Evolutionary conservation across 1,140 invertebrate genomes (phyloP), one percentile per base, ranked within the genome.

Genomic region (Heliconius congener): DNA sequence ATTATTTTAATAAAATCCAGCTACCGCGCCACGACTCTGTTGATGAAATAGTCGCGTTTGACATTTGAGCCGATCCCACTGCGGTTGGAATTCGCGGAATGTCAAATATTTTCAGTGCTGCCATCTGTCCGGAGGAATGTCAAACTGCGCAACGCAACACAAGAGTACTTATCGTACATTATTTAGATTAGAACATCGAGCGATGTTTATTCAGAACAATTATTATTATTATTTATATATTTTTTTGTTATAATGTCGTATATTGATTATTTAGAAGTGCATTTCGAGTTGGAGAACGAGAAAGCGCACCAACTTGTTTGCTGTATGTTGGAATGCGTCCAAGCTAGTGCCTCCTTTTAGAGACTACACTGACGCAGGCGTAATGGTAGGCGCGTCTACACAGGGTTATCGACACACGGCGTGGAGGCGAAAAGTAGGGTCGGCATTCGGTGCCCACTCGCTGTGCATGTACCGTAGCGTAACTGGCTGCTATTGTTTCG

Each of bases 41-140:
- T 95, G 94, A 95, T 91, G 93, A 95, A 95, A 94, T 95, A 95
- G 92, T 93, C 88, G 90, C 90, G 92, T 95, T 95, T 95, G 94
- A 95, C 94, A 95, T 95, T 95, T 95, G 94, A 94, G 94, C 92
- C 93, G 93, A 92, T 93, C 92, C 93, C 93, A 94, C 93, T 87
- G 89, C 90, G 86, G 89, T 88, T 84, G 94, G 94, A 94, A 94
- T 94, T 87, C 86, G 80, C 66, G 94, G 94, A 94, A 95, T 95
- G 94, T 93, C 87, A 94, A 94, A 93, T 94, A 94, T 94, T 93
- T 94, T 90, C 88, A 90, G 91, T 94, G 92, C 91, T 88, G 94
- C 94, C 94, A 95, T 92, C 93, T 95, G 83, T 91, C 83, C 84
- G 81, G 82, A 82, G 89, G 91, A 91, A 93, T 93, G 74, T 87